Conservation (phyloP, 2,888 invertebrate genomes). For the Phlogophora meticulosa region DNA sequence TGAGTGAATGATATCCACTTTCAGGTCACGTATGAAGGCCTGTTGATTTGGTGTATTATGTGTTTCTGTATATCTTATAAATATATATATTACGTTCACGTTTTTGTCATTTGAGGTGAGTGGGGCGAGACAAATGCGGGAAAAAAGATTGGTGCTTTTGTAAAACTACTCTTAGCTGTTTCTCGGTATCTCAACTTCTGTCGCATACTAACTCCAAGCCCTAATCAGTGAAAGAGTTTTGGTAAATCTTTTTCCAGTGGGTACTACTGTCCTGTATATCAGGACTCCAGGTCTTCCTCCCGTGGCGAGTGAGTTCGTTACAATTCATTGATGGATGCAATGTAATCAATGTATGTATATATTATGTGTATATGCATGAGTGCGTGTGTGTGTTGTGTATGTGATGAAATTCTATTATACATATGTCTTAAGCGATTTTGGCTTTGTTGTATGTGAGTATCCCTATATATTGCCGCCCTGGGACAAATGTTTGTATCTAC, state of each 20-base stretch:
- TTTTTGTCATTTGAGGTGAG: conserved; percentile 35
- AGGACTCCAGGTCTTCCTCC: no score
- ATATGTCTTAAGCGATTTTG: not conserved
- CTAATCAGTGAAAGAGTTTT: conserved; percentile 1
- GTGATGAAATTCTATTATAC: conserved; percentile 16
- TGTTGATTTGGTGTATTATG: conserved; percentile 66
- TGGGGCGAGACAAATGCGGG: conserved; percentile 19
- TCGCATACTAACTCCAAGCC: conserved; percentile 31
- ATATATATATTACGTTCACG: conserved; percentile 46
- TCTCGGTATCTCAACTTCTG: conserved; percentile 6
- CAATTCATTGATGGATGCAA: no score
- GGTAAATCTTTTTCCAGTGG: conserved; percentile 22
- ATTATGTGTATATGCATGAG: no score
- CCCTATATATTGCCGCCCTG: no score
- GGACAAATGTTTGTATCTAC: no score
- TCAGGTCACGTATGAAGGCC: conserved; percentile 60
- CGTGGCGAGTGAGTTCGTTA: no score
- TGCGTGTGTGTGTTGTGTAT: no score
- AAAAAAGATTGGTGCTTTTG: conserved; percentile 7
- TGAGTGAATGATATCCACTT: conserved; percentile 50
- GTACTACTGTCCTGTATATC: conserved; percentile 4
- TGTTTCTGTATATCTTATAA: conserved; percentile 44
- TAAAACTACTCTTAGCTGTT: conserved; percentile 9
- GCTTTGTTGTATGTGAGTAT: not conserved
- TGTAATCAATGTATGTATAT: no score